Base-by-base conservation (phyloP, 2,797 vertebrate species). In the Pipistrellus kuhlii region DNA sequence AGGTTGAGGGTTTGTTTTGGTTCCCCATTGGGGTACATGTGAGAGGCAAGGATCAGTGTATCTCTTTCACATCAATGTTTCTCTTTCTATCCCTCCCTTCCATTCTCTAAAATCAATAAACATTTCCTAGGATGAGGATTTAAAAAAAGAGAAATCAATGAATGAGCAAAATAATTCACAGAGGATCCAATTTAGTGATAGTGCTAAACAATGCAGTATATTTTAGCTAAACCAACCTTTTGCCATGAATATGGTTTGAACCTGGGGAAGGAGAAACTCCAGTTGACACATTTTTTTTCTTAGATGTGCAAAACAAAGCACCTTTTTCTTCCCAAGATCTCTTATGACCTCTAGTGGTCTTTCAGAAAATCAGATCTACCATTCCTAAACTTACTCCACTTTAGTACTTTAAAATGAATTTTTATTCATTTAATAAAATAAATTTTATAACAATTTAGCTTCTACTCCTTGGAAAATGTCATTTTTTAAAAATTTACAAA, bases 311-410 rank as follows among this genome's bases (percentile, higher is more conserved):
- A 69, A 90, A 95, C 80, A 91, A 96, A 94, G 46, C 12, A 32
- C 27, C 25, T 27, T 77, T 88, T 93, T 91, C 46, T 95, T 97
- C 94, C 87, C 62, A 97, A 97, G 95, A 94, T 95, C 94, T 97
- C 90, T 95, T 91, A 32, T 95, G 98, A 96, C 97, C 97, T 96
- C 97, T 98, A 97, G 97, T 92, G 97, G 96, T 90, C 85, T 62
- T 84, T 91, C 73, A 13, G 15, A 94, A 95, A 92, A 93, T 55
- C 72, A 75, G 71, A 73, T 78, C 35, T 32, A 89, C 72, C 44
- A 46, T 89, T 93, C 75, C 71, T 76, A 53, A 86, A 81, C 9
- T 4, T 21, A 57, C 11, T 90, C 38, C 53, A 44, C n/a, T 76
- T 57, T 18, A 87, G 32, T 86, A 73, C 21, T 96, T 94, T 25